Base-by-base conservation (phyloP, 1,140 invertebrate species). In the Drosophila simulans region DNA sequence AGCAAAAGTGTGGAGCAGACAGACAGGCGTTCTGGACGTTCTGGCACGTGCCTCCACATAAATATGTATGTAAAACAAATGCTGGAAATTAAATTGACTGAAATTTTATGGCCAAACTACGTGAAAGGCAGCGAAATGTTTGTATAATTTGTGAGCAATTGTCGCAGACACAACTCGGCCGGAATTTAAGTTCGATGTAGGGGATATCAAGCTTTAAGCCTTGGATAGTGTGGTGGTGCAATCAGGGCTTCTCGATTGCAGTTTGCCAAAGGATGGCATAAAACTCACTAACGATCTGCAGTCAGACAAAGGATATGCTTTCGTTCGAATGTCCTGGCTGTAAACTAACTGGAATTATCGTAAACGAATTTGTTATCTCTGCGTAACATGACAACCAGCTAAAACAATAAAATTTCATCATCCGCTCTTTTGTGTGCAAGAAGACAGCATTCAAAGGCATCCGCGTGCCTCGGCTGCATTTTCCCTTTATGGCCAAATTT, bases 381-480 rank as follows among this genome's bases (percentile, higher is more conserved):
- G 65, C 43, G 52, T 57, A 57, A 71, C 65, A 71, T 70, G 68
- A 57, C 72, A 74, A 58, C 71, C 53, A 76, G 60, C 72, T 66
- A 76, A 76, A 66, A 76, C 65, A 76, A 76, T 66, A 76, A 76
- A 76, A 76, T 76, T 75, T 63, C 72, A 75, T 75, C 46, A 56
- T 74, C 59, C 71, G 52, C 42, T 49, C 42, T 49, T 52, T 53
- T 54, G 59, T 22, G 22, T 15, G 40, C 8, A 52, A 40, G 15
- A 22, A 34, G 12, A n/a, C 42, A 57, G 25, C 20, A 56, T 37
- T 46, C 27, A 42, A 34, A 17, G 13, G 49, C 12, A 42, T 13
- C 11, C 42, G 8, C 49, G 17, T 46, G 34, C 66, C 43, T 31
- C 34, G 34, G 54, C 60, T 66, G 72, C 48, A 65, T 56, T 66